phyloP scores from a whole-genome alignment of 2,888 invertebrate species.

The Seladonia tumulorum region DNA sequence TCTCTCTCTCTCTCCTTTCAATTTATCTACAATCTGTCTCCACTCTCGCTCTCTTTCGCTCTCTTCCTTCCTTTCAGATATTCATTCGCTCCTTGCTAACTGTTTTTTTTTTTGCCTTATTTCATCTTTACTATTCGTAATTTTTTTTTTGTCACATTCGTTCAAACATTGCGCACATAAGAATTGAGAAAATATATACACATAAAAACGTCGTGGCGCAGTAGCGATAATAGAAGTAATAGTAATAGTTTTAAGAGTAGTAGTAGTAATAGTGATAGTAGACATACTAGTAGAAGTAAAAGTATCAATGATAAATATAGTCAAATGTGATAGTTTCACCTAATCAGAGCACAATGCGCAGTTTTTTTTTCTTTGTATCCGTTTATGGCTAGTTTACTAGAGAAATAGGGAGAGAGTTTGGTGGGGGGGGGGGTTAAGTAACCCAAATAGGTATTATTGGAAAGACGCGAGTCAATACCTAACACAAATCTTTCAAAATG shows the following conservation, averaged over 20 bases:
- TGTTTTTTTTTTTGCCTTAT: background rate
- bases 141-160: slow-evolving; percentile 38
- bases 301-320: slow-evolving; percentile 70
- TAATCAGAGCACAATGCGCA: slow-evolving; percentile 65
- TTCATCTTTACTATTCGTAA: slow-evolving; percentile 26
- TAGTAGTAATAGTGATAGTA: slow-evolving; percentile 71
- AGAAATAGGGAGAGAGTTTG: slow-evolving; percentile 56
- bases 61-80: slow-evolving; percentile 45
- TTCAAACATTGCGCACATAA: slow-evolving; percentile 66
- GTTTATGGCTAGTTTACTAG: slow-evolving; percentile 69
- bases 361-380: slow-evolving; percentile 54
- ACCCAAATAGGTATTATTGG: slow-evolving; percentile 58
- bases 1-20: slow-evolving; percentile 23
- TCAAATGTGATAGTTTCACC: slow-evolving; percentile 64
- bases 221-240: slow-evolving; percentile 72
- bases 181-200: slow-evolving; percentile 73
- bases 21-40: background rate
- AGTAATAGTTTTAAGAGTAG: slow-evolving; percentile 69
- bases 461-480: slow-evolving; percentile 69
- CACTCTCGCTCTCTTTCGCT: slow-evolving; percentile 31
- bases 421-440: slow-evolving; percentile 45
- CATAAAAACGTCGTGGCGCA: slow-evolving; percentile 69
- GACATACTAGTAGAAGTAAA: slow-evolving; percentile 72
- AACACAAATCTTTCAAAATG: slow-evolving; percentile 67
- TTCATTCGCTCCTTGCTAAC: slow-evolving; percentile 48